Conservation (phyloP, 2,797 vertebrate genomes). For the Xiphorhynchus erythropygius region DNA sequence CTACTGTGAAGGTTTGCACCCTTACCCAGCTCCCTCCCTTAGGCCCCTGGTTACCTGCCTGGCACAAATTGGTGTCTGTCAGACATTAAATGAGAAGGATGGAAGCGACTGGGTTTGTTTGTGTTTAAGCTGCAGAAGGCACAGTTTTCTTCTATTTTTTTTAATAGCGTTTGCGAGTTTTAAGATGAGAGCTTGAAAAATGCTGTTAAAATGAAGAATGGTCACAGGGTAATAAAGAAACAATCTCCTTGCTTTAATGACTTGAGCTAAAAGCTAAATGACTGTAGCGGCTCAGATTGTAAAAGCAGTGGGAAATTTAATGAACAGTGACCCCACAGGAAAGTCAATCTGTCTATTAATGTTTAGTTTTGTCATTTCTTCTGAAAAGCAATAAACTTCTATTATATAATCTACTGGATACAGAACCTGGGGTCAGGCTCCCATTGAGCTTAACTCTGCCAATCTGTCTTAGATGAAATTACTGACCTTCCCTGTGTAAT, state of each 20-base stretch:
- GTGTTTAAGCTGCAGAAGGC: neutral
- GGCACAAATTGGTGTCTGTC: neutral
- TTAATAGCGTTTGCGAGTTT: neutral
- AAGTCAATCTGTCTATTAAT: constrained; percentile 50
- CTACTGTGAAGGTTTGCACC: neutral
- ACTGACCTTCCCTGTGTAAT: neutral
- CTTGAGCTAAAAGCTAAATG: constrained; percentile 38
- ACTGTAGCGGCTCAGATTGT: constrained; percentile 30
- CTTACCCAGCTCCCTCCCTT: neutral
- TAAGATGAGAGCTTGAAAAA: constrained; percentile 33
- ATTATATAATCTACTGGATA: constrained; percentile 18
- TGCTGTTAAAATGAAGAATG: constrained; percentile 26
- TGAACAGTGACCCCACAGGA: constrained; percentile 54
- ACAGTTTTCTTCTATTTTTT: neutral
- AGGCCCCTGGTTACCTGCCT: neutral
- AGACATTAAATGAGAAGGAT: neutral
- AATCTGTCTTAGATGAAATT: constrained; percentile 8
- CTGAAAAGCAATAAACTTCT: constrained; percentile 38
- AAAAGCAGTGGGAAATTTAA: constrained; percentile 60
- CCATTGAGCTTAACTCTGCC: neutral
- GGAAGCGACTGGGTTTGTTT: neutral
- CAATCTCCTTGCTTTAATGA: constrained; percentile 30
- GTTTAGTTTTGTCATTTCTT: constrained; percentile 46
- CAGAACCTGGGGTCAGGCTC: neutral
- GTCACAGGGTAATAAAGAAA: constrained; percentile 29